Evolutionary conservation across 2,113 vertebrate species (phyloP).

Genomic region (Drymodes brunneopygia): DNA sequence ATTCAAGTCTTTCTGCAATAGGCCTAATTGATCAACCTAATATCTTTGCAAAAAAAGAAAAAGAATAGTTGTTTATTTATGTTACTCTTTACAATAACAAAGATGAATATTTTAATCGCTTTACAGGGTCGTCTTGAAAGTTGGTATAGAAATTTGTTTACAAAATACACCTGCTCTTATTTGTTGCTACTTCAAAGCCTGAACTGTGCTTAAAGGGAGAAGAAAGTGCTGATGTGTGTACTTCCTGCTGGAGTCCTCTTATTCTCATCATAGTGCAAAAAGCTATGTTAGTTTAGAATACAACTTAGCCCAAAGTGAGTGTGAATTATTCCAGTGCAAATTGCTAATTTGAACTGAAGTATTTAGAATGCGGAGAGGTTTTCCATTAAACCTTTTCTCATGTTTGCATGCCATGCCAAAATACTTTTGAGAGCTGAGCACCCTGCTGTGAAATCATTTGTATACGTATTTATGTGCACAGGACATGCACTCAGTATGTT

Average conservation of each 20-base stretch:
- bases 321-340: neutral
- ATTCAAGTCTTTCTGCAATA: constrained; percentile 35
- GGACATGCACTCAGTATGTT: neutral
- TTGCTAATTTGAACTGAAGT: neutral
- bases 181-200: neutral
- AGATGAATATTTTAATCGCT: constrained; percentile 4
- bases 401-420: neutral
- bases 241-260: neutral
- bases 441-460: neutral
- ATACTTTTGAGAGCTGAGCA: neutral
- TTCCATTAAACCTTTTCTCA: neutral
- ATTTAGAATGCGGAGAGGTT: neutral
- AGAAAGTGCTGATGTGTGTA: neutral
- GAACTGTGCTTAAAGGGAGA: neutral
- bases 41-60: neutral
- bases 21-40: constrained; percentile 36
- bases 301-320: neutral
- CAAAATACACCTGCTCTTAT: constrained; percentile 9
- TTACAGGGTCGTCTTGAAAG: neutral
- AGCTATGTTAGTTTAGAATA: neutral
- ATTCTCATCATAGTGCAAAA: neutral
- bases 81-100: neutral
- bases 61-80: neutral
- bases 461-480: neutral
- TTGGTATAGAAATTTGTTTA: neutral